phyloP scores from a whole-genome alignment of 2,113 vertebrate genomes.

The Tauraco erythrolophus region DNA sequence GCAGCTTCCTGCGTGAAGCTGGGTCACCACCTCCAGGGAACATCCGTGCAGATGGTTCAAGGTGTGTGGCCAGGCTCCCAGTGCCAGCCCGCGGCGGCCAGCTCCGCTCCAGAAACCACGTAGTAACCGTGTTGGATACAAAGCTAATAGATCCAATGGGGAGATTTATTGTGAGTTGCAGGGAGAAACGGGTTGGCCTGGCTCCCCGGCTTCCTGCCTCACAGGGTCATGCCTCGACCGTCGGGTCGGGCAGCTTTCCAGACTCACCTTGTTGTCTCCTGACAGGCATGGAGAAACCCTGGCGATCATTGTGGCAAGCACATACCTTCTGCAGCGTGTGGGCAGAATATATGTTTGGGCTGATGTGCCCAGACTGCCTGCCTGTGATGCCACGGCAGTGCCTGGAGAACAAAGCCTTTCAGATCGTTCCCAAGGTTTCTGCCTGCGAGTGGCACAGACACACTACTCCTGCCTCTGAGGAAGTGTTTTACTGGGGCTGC shows the following conservation, averaged over 20 bases:
- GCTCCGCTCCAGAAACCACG: neutral
- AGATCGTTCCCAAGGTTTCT: neutral
- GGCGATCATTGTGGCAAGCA: fast-evolving
- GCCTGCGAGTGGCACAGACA: neutral
- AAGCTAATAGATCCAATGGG: neutral
- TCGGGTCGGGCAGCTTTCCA: neutral
- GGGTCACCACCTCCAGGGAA: fast-evolving
- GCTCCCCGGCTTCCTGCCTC: neutral
- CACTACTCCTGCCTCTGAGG: neutral
- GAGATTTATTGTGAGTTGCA: neutral
- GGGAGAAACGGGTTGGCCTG: neutral
- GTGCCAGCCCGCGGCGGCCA: neutral
- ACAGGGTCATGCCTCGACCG: fast-evolving
- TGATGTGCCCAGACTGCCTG: neutral
- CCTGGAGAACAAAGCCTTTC: neutral
- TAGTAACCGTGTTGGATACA: neutral
- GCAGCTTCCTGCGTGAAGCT: neutral
- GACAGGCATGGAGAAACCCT: neutral
- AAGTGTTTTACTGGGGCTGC: neutral
- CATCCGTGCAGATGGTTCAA: neutral
- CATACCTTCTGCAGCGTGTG: fast-evolving
- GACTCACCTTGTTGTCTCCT: neutral
- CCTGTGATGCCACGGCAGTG: neutral
- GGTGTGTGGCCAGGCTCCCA: neutral
- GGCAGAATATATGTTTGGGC: too few relatives aligned